Base-by-base conservation (phyloP, 2,113 vertebrate species). In the Muntiacus muntjak region DNA sequence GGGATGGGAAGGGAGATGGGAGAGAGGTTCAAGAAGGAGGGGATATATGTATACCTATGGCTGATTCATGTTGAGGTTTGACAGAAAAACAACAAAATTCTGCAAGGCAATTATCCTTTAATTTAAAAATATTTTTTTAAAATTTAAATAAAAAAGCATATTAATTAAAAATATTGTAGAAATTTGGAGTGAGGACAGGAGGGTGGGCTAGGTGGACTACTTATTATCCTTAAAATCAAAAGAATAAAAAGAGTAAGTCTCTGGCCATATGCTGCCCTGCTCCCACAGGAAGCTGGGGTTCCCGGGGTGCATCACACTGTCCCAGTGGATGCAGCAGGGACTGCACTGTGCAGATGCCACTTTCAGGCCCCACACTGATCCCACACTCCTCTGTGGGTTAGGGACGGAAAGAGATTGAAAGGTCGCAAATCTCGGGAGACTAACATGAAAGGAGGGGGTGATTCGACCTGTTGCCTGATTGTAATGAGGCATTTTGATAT, bases 381-480 rank as follows among this genome's bases (percentile, higher is more conserved):
- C 67, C n/a, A 71, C 14, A 50, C 25, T 76, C 79, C 79, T n/a
- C 33, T 88, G 43, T 23, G 89, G 36, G 50, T 13, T 33, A 12
- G 55, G 7, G 21, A 16, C n/a, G 6, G 17, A n/a, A 71, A 83
- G 78, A 86, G 57, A 60, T 33, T 16, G 43, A 43, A 40, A 86
- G 54, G 30, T 60, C 43, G 33, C 2, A n/a, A 94, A 89, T 96
- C 60, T n/a, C 84, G 57, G 55, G 76, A 89, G 95, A 83, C 8
- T 21, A 60, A 93, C 86, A 43, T 50, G 60, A 92, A 97, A 81
- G 26, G 40, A 58, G 52, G 58, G 40, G 45, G 26, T 67, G 30
- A 89, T 89, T 94, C 89, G 36, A 33, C 74, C 30, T 79, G 60
- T 93, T 91, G 74, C 85, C 94, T 81, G 54, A 95, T 43, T 67